Evolutionary conservation across 1,140 invertebrate genomes (phyloP).

Genomic region (Drosophila sp.): DNA sequence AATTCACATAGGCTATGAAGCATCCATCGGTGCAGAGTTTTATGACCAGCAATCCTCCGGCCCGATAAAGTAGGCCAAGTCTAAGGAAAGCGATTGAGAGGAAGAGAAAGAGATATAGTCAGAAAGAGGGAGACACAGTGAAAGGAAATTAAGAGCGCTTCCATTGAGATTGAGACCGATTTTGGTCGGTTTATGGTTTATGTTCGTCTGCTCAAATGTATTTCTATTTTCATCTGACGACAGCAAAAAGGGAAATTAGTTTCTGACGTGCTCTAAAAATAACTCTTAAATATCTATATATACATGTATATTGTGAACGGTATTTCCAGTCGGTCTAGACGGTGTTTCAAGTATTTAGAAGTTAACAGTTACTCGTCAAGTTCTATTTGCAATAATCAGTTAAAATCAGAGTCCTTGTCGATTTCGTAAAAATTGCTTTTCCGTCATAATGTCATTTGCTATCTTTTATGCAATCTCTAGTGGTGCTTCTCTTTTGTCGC

Average conservation of each 20-base stretch:
- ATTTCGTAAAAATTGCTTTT: background rate
- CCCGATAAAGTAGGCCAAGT: slow-evolving; percentile 86
- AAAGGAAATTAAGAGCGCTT: slow-evolving; percentile 44
- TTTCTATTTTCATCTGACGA: slow-evolving; percentile 24
- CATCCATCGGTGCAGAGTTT: slow-evolving; percentile 86
- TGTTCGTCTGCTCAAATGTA: slow-evolving; percentile 31
- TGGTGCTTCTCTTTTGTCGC: background rate
- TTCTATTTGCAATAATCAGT: background rate
- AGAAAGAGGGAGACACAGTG: background rate
- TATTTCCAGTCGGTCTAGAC: background rate
- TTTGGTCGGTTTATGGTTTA: slow-evolving; percentile 43
- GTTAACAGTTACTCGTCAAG: slow-evolving; percentile 10
- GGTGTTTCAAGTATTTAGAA: background rate
- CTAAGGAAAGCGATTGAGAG: slow-evolving; percentile 72
- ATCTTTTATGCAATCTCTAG: background rate
- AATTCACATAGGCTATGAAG: slow-evolving; percentile 88
- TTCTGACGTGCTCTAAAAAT: slow-evolving; percentile 24
- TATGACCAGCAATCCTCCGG: slow-evolving; percentile 86
- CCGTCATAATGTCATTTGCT: background rate
- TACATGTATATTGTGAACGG: background rate
- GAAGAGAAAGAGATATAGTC: background rate
- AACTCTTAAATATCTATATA: background rate
- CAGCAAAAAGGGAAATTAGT: slow-evolving; percentile 47
- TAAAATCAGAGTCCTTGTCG: background rate
- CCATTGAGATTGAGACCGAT: slow-evolving; percentile 24